These are phyloP conservation scores for Muraenolepis orangiensis DNA, from an alignment of 2,797 vertebrate species.

Conservation along the genomic window DNA sequence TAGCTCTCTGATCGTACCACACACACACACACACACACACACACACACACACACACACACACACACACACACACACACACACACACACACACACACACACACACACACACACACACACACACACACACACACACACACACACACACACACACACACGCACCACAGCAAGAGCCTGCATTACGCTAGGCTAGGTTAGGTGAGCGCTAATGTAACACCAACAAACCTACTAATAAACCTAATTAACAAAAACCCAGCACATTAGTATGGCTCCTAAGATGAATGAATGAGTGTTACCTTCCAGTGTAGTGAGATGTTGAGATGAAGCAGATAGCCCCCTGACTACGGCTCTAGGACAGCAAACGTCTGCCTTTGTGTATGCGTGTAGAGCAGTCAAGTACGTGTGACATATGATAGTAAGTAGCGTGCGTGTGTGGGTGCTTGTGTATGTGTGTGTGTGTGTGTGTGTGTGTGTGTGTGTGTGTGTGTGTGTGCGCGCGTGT, in stretches of 20 bases:
- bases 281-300: conserved; percentile 6
- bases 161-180: conserved; percentile 16
- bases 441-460: background rate
- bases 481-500: conserved; percentile 1
- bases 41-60: conserved; percentile 10
- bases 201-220: background rate
- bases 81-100: conserved; percentile 8
- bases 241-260: background rate
- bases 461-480: conserved; percentile 18
- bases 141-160: conserved; percentile 9
- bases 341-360: too few relatives aligned
- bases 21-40: background rate
- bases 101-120: background rate
- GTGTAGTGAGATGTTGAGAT: conserved; percentile 10
- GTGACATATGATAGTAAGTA: conserved; percentile 56
- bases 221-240: background rate
- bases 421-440: conserved; percentile 15
- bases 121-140: background rate
- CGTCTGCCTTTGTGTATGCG: conserved; percentile 15
- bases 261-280: background rate
- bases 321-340: conserved; percentile 23
- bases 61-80: background rate
- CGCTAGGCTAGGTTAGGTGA: accelerated
- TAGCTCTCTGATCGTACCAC: conserved; percentile 64
- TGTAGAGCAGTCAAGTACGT: conserved; percentile 28